Percentiles rank a stretch among this genome's conserved stretches.
Evolutionary conservation across 2,113 vertebrate species (phyloP).

Genomic region (Onychostoma macrolepis): DNA sequence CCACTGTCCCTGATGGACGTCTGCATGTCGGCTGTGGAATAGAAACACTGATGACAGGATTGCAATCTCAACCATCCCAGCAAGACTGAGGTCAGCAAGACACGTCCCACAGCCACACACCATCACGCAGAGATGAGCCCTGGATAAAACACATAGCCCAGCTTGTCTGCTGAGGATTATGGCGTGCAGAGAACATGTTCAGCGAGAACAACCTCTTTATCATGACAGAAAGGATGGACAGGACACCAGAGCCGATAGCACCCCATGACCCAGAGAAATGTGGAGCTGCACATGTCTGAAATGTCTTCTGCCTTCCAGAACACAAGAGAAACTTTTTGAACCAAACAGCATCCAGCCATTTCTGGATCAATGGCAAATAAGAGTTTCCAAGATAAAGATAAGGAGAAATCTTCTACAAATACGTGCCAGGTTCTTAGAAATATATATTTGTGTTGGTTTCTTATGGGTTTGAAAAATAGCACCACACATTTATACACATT

Average conservation of each 20-base stretch:
- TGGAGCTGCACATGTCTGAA: neutral
- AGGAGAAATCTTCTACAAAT: neutral
- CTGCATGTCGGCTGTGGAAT: neutral
- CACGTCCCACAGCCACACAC: neutral
- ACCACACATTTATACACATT: neutral
- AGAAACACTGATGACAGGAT: neutral
- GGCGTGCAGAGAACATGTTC: neutral
- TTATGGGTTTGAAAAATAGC: neutral
- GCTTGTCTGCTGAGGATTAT: constrained; percentile 18
- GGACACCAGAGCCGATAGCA: neutral
- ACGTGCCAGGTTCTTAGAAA: neutral
- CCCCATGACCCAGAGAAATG: neutral
- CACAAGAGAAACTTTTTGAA: neutral
- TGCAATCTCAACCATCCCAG: neutral
- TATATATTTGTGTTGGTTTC: neutral
- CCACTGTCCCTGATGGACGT: neutral
- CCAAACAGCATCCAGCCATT: neutral
- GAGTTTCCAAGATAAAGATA: neutral
- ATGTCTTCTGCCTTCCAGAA: neutral
- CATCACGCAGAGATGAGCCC: neutral
- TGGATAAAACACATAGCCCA: constrained; percentile 21
- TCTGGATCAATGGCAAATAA: neutral
- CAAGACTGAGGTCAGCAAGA: constrained; percentile 16
- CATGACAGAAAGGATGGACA: constrained; percentile 7
- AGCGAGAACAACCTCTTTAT: constrained; percentile 9